A percentile compares a stretch with the other conserved stretches of the same genome.
Conservation (phyloP, 2,888 invertebrate genomes). For the Tubulanus polymorphus region DNA sequence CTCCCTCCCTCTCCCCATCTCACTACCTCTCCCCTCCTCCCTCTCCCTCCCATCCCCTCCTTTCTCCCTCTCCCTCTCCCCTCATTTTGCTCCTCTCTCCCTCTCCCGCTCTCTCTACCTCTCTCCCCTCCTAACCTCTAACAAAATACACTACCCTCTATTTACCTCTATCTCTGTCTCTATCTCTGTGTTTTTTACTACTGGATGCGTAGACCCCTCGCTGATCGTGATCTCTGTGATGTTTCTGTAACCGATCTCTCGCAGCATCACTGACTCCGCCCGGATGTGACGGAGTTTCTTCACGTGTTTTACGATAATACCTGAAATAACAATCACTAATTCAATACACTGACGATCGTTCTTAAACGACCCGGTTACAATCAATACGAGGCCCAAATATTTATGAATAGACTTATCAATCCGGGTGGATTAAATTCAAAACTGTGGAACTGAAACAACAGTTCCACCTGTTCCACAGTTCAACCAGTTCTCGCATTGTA, state of each 20-base stretch:
- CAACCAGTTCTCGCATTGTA: too few species aligned
- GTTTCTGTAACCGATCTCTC: conserved; percentile 66
- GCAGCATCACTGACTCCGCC: conserved; percentile 84
- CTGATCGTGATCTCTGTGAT: conserved; percentile 58
- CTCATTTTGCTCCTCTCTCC: too few species aligned
- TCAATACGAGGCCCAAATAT: too few species aligned
- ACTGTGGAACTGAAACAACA: too few species aligned
- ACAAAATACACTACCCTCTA: too few species aligned
- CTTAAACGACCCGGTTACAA: too few species aligned
- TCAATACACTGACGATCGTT: too few species aligned
- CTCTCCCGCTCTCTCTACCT: conserved; percentile 46
- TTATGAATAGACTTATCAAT: too few species aligned
- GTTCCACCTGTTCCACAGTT: too few species aligned
- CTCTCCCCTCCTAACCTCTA: conserved; percentile 51
- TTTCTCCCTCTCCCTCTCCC: conserved; percentile 16
- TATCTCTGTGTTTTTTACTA: conserved; percentile 47
- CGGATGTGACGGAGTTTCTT: conserved; percentile 91
- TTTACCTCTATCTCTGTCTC: conserved; percentile 25
- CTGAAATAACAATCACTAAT: too few species aligned
- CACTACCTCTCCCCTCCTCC: too few species aligned
- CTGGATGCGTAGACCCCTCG: conserved; percentile 71
- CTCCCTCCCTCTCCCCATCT: conserved; percentile 17
- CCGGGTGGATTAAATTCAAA: too few species aligned
- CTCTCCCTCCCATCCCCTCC: conserved; percentile 27
- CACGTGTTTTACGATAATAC: conserved; percentile 73